phyloP scores from a whole-genome alignment of 2,113 vertebrate genomes.

The Rhea americana region DNA sequence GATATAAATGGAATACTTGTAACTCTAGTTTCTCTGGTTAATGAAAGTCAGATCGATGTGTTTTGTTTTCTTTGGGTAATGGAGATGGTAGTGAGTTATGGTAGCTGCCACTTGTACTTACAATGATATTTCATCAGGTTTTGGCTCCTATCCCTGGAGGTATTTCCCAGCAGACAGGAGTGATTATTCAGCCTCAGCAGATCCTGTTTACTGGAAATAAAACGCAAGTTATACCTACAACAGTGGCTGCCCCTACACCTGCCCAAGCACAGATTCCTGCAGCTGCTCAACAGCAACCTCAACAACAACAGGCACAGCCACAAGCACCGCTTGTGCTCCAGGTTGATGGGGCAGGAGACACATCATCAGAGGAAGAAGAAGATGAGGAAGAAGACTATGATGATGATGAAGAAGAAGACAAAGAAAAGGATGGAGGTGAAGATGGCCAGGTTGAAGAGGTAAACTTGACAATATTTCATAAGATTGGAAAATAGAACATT shows the following conservation, averaged over 20 bases:
- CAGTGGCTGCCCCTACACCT: slow-evolving; percentile 82
- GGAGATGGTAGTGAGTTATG: background rate
- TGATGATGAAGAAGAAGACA: slow-evolving; percentile 96
- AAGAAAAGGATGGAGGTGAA: slow-evolving; percentile 95
- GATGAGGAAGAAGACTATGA: slow-evolving; percentile 97
- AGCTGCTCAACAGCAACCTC: slow-evolving; percentile 80
- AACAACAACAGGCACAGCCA: slow-evolving; percentile 83
- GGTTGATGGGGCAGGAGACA: slow-evolving; percentile 93
- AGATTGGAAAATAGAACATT: background rate
- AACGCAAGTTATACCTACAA: slow-evolving; percentile 89
- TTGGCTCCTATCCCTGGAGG: slow-evolving; percentile 91
- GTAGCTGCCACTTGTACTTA: background rate
- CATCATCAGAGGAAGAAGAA: slow-evolving; percentile 96
- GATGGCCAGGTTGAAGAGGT: slow-evolving; percentile 98
- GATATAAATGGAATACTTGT: background rate
- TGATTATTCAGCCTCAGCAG: slow-evolving; percentile 98
- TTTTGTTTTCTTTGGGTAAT: background rate
- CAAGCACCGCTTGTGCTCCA: slow-evolving; percentile 93
- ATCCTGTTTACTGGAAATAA: slow-evolving; percentile 96
- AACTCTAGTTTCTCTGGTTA: background rate
- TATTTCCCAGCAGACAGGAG: slow-evolving; percentile 92
- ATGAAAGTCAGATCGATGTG: background rate
- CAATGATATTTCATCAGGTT: slow-evolving; percentile 78
- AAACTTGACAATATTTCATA: slow-evolving; percentile 2
- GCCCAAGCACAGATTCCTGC: slow-evolving; percentile 86